A percentile compares a stretch with the other conserved stretches of the same genome.
These are phyloP conservation scores for Dryomyza anilis DNA, from an alignment of 2,888 invertebrate genomes.

Conservation along the genomic window DNA sequence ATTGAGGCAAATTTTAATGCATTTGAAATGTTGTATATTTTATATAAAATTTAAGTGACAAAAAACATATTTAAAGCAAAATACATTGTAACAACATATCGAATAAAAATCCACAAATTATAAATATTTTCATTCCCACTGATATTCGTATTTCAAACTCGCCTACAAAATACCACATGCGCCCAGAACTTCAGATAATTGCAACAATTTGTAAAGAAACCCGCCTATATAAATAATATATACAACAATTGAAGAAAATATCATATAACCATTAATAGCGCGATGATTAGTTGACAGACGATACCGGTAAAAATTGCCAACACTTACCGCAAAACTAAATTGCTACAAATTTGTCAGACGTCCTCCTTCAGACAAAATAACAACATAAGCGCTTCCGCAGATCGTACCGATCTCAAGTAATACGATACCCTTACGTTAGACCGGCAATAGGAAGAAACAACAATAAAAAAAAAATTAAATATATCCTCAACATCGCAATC, in stretches of 20 bases:
- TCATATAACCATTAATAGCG: conserved; percentile 3
- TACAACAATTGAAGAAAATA: neutral
- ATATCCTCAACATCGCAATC: neutral
- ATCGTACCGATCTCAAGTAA: neutral
- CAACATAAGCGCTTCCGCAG: conserved; percentile 1
- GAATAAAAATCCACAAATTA: too few species aligned
- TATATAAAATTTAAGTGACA: too few species aligned
- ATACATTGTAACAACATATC: too few species aligned
- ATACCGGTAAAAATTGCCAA: neutral
- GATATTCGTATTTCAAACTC: too few species aligned
- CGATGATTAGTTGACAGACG: neutral
- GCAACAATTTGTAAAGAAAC: too few species aligned
- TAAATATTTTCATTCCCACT: too few species aligned
- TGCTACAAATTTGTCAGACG: conserved; percentile 8
- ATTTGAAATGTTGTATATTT: too few species aligned
- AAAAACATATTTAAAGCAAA: too few species aligned
- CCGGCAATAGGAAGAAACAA: conserved; percentile 2
- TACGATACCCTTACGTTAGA: neutral
- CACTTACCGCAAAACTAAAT: conserved; percentile 22
- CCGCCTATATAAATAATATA: neutral
- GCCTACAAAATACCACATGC: too few species aligned
- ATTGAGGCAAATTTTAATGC: too few species aligned
- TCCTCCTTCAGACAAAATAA: neutral
- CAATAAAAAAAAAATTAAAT: too few species aligned
- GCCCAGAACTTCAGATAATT: too few species aligned